Evolutionary conservation across 2,888 invertebrate genomes (phyloP).

Genomic region (Diarsia dahlii): DNA sequence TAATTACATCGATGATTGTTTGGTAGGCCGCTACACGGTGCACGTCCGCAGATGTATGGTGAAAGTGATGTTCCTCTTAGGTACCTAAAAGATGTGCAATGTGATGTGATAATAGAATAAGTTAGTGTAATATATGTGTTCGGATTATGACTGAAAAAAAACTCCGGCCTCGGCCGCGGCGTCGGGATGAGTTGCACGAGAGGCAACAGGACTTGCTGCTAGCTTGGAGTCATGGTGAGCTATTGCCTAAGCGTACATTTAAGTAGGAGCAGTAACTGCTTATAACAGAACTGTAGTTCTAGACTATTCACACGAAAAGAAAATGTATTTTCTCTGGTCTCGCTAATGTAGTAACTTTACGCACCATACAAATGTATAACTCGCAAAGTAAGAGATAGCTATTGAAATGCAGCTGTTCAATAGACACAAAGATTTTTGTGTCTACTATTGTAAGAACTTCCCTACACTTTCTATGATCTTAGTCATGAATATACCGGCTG

Average conservation of each 20-base stretch:
- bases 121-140: slow-evolving; percentile 64
- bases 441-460: too few species aligned
- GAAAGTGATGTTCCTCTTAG: slow-evolving; percentile 70
- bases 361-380: slow-evolving; percentile 4
- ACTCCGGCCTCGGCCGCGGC: slow-evolving; percentile 81
- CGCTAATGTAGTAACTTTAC: slow-evolving; percentile 1
- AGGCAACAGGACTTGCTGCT: slow-evolving; percentile 85
- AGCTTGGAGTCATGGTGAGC: slow-evolving; percentile 87
- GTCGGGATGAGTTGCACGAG: slow-evolving; percentile 84
- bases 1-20: slow-evolving; percentile 81
- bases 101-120: slow-evolving; percentile 73
- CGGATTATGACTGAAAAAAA: slow-evolving; percentile 82
- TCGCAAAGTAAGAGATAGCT: neutral
- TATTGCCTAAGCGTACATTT: slow-evolving; percentile 51
- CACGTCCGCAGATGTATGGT: slow-evolving; percentile 81
- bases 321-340: neutral
- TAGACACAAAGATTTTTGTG: neutral
- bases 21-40: slow-evolving; percentile 77
- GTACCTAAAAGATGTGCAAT: slow-evolving; percentile 68
- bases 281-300: slow-evolving; percentile 7
- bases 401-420: slow-evolving; percentile 17
- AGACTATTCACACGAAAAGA: neutral
- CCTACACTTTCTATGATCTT: too few species aligned
- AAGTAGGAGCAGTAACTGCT: slow-evolving; percentile 26
- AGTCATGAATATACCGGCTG: slow-evolving; percentile 63